Evolutionary conservation across 2,888 invertebrate species (phyloP).

Genomic region (Carcina quercana): DNA sequence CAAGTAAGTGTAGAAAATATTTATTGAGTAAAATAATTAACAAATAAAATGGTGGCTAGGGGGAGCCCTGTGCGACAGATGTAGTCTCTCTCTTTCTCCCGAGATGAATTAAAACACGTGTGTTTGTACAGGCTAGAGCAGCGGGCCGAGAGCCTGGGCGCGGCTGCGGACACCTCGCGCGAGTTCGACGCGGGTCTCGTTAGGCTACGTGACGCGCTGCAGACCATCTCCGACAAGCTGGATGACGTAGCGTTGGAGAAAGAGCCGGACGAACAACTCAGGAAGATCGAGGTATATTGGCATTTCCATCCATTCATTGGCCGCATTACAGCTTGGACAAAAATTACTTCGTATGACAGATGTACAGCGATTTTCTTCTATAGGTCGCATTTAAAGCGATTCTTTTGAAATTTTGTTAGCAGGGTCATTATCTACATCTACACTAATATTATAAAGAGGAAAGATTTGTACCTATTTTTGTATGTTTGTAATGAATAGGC

Average conservation of each 20-base stretch:
- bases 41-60: neutral
- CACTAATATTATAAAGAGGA: no score
- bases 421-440: no score
- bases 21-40: no score
- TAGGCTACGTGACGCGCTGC: conserved; percentile 88
- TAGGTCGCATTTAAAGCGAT: no score
- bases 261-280: conserved; percentile 89
- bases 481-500: no score
- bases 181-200: conserved; percentile 94
- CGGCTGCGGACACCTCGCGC: conserved; percentile 93
- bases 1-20: conserved; percentile 63
- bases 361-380: no score
- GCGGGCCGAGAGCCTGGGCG: conserved; percentile 90
- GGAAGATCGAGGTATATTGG: conserved; percentile 84
- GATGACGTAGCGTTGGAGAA: conserved; percentile 87
- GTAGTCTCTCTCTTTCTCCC: neutral
- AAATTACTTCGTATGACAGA: no score
- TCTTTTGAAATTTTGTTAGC: no score
- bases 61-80: neutral
- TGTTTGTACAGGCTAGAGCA: conserved; percentile 81
- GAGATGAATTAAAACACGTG: neutral
- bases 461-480: no score
- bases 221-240: conserved; percentile 89
- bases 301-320: no score
- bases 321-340: no score